Evolutionary conservation across 2,797 vertebrate genomes (phyloP).

Genomic region (Botia almorhae): DNA sequence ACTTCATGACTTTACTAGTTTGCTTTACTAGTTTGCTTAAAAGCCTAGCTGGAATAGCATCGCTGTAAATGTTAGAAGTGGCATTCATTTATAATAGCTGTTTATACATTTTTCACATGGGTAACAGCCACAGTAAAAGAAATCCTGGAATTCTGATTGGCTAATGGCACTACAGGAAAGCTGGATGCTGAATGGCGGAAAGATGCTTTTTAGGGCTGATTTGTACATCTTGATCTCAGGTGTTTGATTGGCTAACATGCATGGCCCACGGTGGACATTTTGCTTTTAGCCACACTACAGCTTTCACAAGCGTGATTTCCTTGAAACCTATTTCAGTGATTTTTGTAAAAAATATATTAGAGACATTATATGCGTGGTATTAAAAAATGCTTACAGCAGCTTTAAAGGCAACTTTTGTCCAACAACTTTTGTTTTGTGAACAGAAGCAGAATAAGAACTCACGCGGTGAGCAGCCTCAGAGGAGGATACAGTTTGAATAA

Average conservation of each 20-base stretch:
- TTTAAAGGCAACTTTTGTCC: constrained; percentile 2
- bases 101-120: not conserved
- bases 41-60: not conserved
- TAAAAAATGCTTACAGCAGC: not conserved
- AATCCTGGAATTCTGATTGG: no score
- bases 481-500: constrained; percentile 15
- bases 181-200: no score
- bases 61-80: not conserved
- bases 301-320: not conserved
- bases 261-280: not conserved
- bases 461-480: constrained; percentile 11
- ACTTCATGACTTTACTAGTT: not conserved
- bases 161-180: no score
- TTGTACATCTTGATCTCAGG: no score
- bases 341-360: not conserved
- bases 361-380: not conserved
- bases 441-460: constrained; percentile 9
- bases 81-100: not conserved
- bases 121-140: not conserved
- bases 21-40: not conserved
- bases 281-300: not conserved
- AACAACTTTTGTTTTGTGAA: constrained; percentile 3
- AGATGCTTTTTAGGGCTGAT: no score
- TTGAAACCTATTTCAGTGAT: not conserved
- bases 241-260: no score